Base-by-base conservation (phyloP, 2,888 invertebrate genomes). In the Rhagonycha lutea region DNA sequence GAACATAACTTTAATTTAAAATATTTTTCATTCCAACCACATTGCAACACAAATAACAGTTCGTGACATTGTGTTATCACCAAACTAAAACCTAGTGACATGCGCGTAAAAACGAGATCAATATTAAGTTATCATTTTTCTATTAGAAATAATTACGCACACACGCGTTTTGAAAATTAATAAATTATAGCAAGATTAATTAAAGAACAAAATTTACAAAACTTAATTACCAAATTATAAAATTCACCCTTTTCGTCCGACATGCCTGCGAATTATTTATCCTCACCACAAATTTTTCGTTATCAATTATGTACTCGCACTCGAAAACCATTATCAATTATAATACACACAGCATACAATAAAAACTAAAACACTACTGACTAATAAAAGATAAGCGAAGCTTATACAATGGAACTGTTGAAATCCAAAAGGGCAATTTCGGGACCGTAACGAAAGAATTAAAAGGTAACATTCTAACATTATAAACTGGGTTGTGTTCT, bases 101-200 rank as follows among this genome's bases (percentile, higher is more conserved):
- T 75, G 75, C 75, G 75, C 75, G 75, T 23, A 28, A 68, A 60
- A 23, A 32, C 61, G 2, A 18, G 62, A 70, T 60, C 29, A 69
- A 78, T 65, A 65, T 65, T 65, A 65, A 47, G 24, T 65, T 65
- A 65, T 65, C 63, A 65, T 24, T 65, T 24, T 65, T 65, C 23
- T 24, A 24, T 5, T 18, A 7, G n/a, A 47, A 65, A 65, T 18
- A 62, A 18, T 65, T 47, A 47, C 47, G n/a, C n/a, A 47, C 47
- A 47, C 32, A 47, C n/a, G 8, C n/a, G 47, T 47, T 9, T 7
- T 7, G n/a, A n/a, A 47, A 47, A 47, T n/a, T 47, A n/a, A 47
- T 47, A 47, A 47, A 47, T 47, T 47, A 8, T n/a, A 2, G 0
- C 5, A 28, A 8, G 28, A 8, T 28, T 28, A 9, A 28, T 28